Evolutionary conservation across 2,113 vertebrate genomes (phyloP), one percentile per base, ranked within the genome.

Genomic region (Protomyctophum bolini): DNA sequence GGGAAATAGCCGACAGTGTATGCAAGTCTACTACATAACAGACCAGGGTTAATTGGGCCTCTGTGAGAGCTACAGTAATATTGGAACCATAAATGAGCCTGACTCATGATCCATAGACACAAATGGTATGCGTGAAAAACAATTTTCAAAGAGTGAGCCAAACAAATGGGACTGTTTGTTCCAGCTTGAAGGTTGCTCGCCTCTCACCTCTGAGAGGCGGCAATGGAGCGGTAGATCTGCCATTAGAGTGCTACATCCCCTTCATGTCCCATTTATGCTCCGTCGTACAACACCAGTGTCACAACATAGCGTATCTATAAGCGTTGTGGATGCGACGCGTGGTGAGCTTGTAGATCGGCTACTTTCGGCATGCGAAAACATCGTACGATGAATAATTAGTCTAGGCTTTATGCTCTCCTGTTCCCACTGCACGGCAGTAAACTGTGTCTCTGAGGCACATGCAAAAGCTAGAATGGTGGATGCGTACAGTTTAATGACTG

Each of bases 401-500:
- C 33, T 4, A 41, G 33, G 33, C 33, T 41, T 63, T 55, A 60
- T 66, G 54, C 63, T 66, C 63, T 33, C 49, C 66, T 11, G 11
- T 69, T 79, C 59, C 55, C n/a, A 64, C 62, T 65, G 60, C 21
- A 80, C 51, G 68, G 57, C 67, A 70, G 46, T 76, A 83, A 80
- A 68, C 54, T 52, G 59, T 29, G 10, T 68, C 60, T 77, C 64
- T 61, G 54, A 63, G 64, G 11, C 33, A n/a, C 81, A 83, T 77
- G 73, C 66, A 79, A 84, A 83, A 78, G 65, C 60, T 46, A 73
- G 28, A 75, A 61, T 73, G 80, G 63, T 82, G 78, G 68, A 78
- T 59, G 62, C 79, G 79, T 84, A 21, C 76, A 68, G 45, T 74
- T 68, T 87, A 86, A 83, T 86, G 78, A 75, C 63, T 71, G 75